These are phyloP conservation scores for Rhodinocichla rosea DNA, from an alignment of 2,113 vertebrate species.

Conservation along the genomic window DNA sequence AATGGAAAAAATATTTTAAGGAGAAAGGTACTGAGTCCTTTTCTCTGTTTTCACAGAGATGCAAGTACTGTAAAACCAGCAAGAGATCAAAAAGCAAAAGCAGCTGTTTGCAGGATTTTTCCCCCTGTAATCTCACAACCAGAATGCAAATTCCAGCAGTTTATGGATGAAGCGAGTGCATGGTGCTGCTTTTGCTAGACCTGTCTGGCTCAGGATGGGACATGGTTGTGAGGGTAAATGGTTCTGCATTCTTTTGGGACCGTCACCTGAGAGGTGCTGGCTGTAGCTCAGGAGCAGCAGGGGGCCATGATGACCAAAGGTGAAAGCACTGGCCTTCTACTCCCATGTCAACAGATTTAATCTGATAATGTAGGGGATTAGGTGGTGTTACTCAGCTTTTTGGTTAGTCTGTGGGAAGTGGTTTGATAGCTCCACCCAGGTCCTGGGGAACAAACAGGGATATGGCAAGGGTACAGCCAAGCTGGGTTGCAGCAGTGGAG, in stretches of 20 bases:
- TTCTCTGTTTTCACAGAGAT: background rate
- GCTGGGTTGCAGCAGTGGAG: background rate
- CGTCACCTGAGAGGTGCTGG: background rate
- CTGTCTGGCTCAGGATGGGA: background rate
- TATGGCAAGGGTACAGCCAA: background rate
- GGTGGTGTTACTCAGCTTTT: background rate
- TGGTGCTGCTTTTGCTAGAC: background rate
- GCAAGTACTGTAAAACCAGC: background rate
- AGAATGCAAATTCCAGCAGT: background rate
- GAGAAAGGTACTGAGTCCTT: background rate
- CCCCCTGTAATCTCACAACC: background rate
- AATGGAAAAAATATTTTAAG: background rate
- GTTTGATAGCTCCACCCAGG: background rate
- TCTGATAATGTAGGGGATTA: background rate
- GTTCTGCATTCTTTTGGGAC: background rate
- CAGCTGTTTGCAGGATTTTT: background rate
- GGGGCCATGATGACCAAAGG: background rate
- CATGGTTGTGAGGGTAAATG: background rate
- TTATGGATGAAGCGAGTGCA: background rate
- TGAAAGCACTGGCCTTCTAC: background rate
- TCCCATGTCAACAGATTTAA: background rate
- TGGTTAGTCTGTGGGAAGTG: background rate
- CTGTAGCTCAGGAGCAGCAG: background rate
- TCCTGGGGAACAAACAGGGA: background rate
- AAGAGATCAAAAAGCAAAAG: background rate